Percentiles rank a stretch among this genome's conserved stretches.
These are phyloP conservation scores for Pogonognathellus flavescens DNA, from an alignment of 1,140 invertebrate species.

Conservation along the genomic window DNA sequence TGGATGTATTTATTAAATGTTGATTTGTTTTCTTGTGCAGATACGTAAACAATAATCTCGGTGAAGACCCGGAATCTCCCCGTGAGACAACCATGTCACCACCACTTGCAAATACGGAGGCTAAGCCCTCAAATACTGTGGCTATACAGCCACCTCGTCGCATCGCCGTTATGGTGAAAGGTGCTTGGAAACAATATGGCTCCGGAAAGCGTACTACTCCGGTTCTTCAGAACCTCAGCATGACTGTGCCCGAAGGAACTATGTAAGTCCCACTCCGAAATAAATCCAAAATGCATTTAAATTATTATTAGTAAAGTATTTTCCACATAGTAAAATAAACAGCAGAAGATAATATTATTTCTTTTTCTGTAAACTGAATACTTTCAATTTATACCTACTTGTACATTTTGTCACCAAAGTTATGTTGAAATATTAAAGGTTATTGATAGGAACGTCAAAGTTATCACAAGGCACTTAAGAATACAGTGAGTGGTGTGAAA, in stretches of 20 bases:
- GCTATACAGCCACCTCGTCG: slow-evolving; percentile 71
- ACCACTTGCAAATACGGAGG: slow-evolving; percentile 62
- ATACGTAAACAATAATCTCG: slow-evolving; percentile 66
- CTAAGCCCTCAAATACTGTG: slow-evolving; percentile 62
- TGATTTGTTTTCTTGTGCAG: slow-evolving; percentile 50
- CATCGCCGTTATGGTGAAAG: slow-evolving; percentile 85
- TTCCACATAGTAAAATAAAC: too few species aligned
- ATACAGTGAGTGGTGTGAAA: too few species aligned
- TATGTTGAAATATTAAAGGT: neutral
- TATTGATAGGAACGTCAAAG: too few species aligned
- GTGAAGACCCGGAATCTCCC: slow-evolving; percentile 58
- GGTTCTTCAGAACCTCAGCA: slow-evolving; percentile 87
- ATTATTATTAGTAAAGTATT: too few species aligned
- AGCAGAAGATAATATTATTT: neutral
- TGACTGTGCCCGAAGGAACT: slow-evolving; percentile 91
- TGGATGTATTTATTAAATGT: neutral
- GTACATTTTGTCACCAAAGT: neutral
- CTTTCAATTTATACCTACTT: neutral
- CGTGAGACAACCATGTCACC: slow-evolving; percentile 62
- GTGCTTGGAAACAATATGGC: slow-evolving; percentile 89
- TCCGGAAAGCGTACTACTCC: slow-evolving; percentile 82
- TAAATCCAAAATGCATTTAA: too few species aligned
- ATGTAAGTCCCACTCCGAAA: slow-evolving; percentile 79
- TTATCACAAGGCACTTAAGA: too few species aligned
- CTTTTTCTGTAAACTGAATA: neutral